Percentiles rank a stretch among this genome's conserved stretches.
Evolutionary conservation across 2,888 invertebrate species (phyloP).

Genomic region (Vandiemenella viatica): DNA sequence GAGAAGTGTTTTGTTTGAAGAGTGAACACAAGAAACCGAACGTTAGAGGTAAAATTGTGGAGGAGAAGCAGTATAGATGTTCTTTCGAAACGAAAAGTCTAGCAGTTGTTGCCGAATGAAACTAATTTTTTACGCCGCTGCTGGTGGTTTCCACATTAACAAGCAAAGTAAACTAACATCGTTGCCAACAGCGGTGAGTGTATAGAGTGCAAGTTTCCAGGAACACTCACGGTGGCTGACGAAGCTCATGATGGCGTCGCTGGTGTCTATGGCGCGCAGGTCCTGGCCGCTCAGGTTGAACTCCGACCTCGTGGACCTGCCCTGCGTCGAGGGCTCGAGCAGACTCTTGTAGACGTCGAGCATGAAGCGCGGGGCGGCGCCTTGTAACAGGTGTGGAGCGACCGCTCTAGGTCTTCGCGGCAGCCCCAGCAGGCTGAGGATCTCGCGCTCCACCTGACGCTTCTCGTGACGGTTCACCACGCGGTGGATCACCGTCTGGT

Average conservation of each 20-base stretch:
- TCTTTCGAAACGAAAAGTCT: too few species aligned
- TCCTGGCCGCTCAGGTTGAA: slow-evolving; percentile 68
- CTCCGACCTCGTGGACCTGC: slow-evolving; percentile 23
- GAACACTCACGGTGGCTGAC: slow-evolving; percentile 76
- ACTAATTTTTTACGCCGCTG: too few species aligned
- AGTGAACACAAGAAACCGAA: too few species aligned
- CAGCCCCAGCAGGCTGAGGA: slow-evolving; percentile 73
- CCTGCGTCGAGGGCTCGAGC: slow-evolving; percentile 29
- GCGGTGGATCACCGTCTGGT: slow-evolving; percentile 70
- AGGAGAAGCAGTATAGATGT: too few species aligned
- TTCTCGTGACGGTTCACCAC: slow-evolving; percentile 59
- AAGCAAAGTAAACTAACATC: too few species aligned
- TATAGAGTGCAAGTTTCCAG: too few species aligned
- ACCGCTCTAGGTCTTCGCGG: slow-evolving; percentile 51
- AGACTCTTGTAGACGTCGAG: slow-evolving; percentile 75
- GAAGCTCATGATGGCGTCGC: slow-evolving; percentile 91
- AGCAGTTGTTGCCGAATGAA: too few species aligned
- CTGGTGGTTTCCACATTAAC: too few species aligned
- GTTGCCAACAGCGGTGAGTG: too few species aligned
- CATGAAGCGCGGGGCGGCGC: slow-evolving; percentile 76
- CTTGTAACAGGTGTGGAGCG: slow-evolving; percentile 28
- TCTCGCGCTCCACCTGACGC: slow-evolving; percentile 74
- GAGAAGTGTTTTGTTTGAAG: too few species aligned
- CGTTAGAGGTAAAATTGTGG: too few species aligned
- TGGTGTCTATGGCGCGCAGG: slow-evolving; percentile 71